These are phyloP conservation scores for Quiscalus mexicanus DNA, from an alignment of 2,113 vertebrate genomes.

Conservation along the genomic window DNA sequence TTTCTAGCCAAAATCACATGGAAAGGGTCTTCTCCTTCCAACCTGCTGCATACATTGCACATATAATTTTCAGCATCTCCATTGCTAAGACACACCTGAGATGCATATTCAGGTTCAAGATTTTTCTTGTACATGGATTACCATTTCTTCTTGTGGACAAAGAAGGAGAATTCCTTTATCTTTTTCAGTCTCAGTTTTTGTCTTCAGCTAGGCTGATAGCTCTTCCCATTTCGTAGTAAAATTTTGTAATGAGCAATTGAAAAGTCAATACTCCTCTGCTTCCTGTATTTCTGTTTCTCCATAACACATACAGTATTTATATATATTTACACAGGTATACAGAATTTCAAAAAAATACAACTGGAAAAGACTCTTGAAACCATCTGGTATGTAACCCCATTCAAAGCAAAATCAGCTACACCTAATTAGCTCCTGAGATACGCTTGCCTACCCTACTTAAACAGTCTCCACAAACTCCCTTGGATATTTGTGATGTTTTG, in stretches of 20 bases:
- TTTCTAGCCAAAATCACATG: background rate
- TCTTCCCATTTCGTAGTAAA: background rate
- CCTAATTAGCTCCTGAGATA: constrained; percentile 36
- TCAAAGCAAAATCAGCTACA: constrained; percentile 17
- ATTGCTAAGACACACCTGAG: background rate
- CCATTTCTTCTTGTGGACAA: background rate
- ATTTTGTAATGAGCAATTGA: background rate
- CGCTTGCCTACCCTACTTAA: background rate
- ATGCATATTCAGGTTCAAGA: background rate
- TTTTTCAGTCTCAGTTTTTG: background rate
- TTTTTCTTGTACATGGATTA: background rate
- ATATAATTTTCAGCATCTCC: background rate
- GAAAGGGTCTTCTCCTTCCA: background rate
- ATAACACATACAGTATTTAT: background rate
- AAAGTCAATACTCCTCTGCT: background rate
- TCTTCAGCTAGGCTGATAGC: background rate
- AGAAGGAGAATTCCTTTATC: background rate
- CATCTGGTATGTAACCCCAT: background rate
- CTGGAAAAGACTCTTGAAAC: background rate
- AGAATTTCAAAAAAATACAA: background rate
- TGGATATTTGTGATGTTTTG: constrained; percentile 15
- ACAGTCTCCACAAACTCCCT: background rate
- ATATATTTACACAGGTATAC: background rate
- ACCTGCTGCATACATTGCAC: background rate
- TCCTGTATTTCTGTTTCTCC: background rate